These are phyloP conservation scores for Acanthurus tractus DNA, from an alignment of 2,797 vertebrate genomes.

Conservation along the genomic window DNA sequence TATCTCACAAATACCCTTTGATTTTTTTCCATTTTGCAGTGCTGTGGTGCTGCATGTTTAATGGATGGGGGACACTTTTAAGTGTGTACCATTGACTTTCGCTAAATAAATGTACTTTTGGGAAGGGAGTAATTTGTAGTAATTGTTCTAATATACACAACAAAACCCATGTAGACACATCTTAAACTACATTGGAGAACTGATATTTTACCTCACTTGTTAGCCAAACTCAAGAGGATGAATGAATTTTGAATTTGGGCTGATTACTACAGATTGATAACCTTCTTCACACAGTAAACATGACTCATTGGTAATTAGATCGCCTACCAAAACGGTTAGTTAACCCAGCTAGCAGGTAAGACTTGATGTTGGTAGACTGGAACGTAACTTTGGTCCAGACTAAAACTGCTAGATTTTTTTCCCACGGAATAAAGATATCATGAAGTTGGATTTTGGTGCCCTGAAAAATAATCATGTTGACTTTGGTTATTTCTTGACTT, in stretches of 20 bases:
- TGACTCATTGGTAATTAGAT: too few species aligned
- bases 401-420: not conserved
- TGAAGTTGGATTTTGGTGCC: too few species aligned
- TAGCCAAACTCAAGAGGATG: not conserved
- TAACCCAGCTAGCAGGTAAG: not conserved
- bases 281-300: too few species aligned
- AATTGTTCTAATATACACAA: not conserved
- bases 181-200: not conserved
- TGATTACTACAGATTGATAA: not conserved
- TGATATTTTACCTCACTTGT: not conserved
- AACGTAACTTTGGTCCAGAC: not conserved
- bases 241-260: not conserved
- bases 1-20: not conserved
- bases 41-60: not conserved
- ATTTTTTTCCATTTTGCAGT: slow-evolving; percentile 1
- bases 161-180: not conserved
- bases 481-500: not conserved
- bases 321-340: not conserved
- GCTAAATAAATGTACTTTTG: too few species aligned
- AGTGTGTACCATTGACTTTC: not conserved
- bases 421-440: too few species aligned
- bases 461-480: too few species aligned
- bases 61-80: not conserved
- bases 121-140: too few species aligned
- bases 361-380: not conserved